phyloP scores from a whole-genome alignment of 2,888 invertebrate species.

The Drosophila yooni region DNA sequence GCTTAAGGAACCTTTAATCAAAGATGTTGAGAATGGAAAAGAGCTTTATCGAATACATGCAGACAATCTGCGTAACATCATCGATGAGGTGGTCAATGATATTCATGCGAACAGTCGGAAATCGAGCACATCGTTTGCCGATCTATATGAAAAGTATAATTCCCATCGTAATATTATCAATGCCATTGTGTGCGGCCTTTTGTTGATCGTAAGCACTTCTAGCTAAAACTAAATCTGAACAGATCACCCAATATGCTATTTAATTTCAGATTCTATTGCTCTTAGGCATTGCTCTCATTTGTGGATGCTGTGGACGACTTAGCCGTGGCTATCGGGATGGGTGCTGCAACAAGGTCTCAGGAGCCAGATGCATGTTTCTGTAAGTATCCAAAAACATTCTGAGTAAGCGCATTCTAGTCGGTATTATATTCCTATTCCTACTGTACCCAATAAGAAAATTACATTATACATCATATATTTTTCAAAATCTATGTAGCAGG shows the following conservation, averaged over 20 bases:
- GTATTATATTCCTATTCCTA: neutral
- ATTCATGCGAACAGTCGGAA: conserved; percentile 35
- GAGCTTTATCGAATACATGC: conserved; percentile 26
- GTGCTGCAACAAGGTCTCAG: conserved; percentile 58
- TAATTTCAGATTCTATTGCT: conserved; percentile 40
- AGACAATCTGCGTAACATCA: conserved; percentile 33
- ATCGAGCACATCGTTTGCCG: conserved; percentile 48
- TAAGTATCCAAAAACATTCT: conserved; percentile 25
- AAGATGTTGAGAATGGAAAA: conserved; percentile 39
- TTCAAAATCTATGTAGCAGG: too few relatives aligned
- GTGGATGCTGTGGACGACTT: conserved; percentile 53
- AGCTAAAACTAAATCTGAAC: neutral
- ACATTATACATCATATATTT: too few relatives aligned
- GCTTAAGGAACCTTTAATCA: neutral
- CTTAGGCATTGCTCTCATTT: conserved; percentile 39
- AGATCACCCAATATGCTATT: neutral
- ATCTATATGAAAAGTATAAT: conserved; percentile 51
- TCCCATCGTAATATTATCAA: conserved; percentile 46
- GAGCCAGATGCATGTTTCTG: conserved; percentile 52
- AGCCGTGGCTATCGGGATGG: conserved; percentile 49
- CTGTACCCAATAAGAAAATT: too few relatives aligned
- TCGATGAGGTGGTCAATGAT: conserved; percentile 48
- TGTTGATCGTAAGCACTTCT: conserved; percentile 49
- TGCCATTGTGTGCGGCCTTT: conserved; percentile 27
- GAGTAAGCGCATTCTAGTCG: neutral